Evolutionary conservation across 2,113 vertebrate species (phyloP).

Genomic region (Aphyosemion australe): DNA sequence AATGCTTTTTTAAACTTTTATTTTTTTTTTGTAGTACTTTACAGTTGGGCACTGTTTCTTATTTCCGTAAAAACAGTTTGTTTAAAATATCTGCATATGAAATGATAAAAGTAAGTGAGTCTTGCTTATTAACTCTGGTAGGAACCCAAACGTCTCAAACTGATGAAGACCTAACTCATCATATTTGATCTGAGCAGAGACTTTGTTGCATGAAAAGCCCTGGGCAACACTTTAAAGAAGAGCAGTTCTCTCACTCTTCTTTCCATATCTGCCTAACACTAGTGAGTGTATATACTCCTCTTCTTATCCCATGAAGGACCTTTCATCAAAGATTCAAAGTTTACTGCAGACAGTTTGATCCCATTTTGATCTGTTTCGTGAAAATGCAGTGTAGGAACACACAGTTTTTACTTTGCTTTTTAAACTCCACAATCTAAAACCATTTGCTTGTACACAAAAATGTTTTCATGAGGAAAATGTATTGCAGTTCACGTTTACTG

Average conservation of each 20-base stretch:
- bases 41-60: too few species aligned
- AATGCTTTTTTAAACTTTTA: too few species aligned
- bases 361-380: constrained; percentile 46
- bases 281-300: constrained; percentile 11
- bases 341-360: constrained; percentile 56
- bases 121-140: constrained; percentile 28
- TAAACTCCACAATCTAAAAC: constrained; percentile 34
- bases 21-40: too few species aligned
- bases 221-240: constrained; percentile 57
- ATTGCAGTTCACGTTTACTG: too few species aligned
- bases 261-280: constrained; percentile 28
- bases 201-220: constrained; percentile 49
- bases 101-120: background rate
- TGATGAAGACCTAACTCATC: constrained; percentile 46
- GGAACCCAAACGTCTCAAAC: constrained; percentile 8
- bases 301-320: constrained; percentile 40
- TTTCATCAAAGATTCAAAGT: constrained; percentile 63
- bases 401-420: constrained; percentile 33
- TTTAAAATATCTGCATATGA: background rate
- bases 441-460: background rate
- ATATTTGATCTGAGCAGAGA: constrained; percentile 50
- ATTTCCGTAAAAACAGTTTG: background rate
- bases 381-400: constrained; percentile 31
- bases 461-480: too few species aligned
- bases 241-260: constrained; percentile 36